Conservation (phyloP, 2,797 vertebrate species). For the Sebastes matsubarae region DNA sequence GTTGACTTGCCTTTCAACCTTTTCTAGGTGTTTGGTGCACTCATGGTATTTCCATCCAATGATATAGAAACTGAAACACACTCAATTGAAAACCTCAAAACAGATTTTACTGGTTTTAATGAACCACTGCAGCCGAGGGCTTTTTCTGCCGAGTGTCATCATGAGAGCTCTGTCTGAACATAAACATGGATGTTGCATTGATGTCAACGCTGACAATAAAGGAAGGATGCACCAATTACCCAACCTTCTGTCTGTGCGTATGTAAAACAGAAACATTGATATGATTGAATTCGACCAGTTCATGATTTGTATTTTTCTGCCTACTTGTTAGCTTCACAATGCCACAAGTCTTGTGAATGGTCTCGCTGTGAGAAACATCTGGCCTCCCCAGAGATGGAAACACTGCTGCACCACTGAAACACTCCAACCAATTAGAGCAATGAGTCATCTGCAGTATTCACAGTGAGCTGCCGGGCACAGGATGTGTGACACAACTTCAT, state of each 20-base stretch:
- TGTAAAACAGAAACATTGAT: neutral
- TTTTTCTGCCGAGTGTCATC: constrained; percentile 3
- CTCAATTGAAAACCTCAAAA: constrained; percentile 24
- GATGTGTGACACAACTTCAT: constrained; percentile 41
- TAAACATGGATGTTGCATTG: constrained; percentile 16
- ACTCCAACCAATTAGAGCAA: constrained; percentile 47
- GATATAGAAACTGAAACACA: neutral
- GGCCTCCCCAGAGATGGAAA: constrained; percentile 22
- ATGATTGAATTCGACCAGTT: neutral
- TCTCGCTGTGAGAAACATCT: constrained; percentile 32
- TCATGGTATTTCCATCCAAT: neutral
- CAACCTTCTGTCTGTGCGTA: neutral
- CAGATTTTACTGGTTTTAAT: constrained; percentile 32
- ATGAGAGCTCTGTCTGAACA: constrained; percentile 1
- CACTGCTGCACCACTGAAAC: constrained; percentile 12
- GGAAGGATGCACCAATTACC: constrained; percentile 20
- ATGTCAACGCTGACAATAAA: constrained; percentile 18
- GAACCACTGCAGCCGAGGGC: neutral
- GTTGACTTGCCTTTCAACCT: too few relatives aligned
- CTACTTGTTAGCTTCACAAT: neutral
- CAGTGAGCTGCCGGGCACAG: constrained; percentile 20
- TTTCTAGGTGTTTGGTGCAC: too few relatives aligned
- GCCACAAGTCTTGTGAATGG: neutral
- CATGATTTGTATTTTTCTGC: neutral
- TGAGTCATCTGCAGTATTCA: constrained; percentile 30